phyloP scores from a whole-genome alignment of 2,797 vertebrate genomes.

The Eupleurogrammus muticus region DNA sequence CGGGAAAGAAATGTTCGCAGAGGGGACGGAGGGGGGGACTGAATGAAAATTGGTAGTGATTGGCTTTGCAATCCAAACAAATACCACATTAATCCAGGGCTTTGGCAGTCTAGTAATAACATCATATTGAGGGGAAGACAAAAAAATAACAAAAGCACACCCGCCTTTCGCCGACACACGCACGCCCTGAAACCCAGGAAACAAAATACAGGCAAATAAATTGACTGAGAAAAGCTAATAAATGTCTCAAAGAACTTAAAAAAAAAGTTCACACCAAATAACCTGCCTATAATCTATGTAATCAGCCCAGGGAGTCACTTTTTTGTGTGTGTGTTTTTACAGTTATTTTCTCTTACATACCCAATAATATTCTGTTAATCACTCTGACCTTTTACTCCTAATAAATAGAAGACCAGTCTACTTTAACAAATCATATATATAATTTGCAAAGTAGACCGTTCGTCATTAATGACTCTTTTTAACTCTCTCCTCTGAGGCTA shows the following conservation, averaged over 20 bases:
- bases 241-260: constrained; percentile 31
- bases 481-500: no score
- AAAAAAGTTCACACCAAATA: constrained; percentile 10
- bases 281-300: neutral
- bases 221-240: constrained; percentile 38
- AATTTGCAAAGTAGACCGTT: no score
- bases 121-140: constrained; percentile 46
- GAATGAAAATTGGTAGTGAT: constrained; percentile 28
- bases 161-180: constrained; percentile 20
- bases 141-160: constrained; percentile 20
- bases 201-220: constrained; percentile 78
- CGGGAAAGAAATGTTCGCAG: neutral
- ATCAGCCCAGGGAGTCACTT: neutral
- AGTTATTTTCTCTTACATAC: neutral
- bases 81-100: constrained; percentile 67
- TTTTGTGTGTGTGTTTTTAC: neutral
- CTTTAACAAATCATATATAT: neutral
- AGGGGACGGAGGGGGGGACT: no score
- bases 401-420: constrained; percentile 5
- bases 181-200: constrained; percentile 74
- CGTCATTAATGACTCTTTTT: no score
- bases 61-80: constrained; percentile 58
- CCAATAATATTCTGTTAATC: neutral
- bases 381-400: neutral
- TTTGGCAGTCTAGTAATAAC: constrained; percentile 60